phyloP scores from a whole-genome alignment of 2,113 vertebrate species.

The Clinocottus analis region DNA sequence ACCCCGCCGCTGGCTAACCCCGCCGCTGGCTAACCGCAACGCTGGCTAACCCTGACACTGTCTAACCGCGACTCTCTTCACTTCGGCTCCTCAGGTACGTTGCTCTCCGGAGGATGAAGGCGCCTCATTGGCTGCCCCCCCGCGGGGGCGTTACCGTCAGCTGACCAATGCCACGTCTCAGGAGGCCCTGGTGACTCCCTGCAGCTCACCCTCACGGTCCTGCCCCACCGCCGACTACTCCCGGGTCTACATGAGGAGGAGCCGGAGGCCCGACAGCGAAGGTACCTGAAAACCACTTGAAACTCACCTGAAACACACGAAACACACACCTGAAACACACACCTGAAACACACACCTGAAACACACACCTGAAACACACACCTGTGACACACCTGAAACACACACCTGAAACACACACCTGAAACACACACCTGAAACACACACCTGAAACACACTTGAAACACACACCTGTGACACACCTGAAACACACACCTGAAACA shows the following conservation, averaged over 20 bases:
- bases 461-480: neutral
- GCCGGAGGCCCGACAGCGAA: slow-evolving; percentile 85
- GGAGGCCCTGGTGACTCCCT: slow-evolving; percentile 84
- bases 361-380: no score
- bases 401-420: no score
- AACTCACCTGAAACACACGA: neutral
- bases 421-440: neutral
- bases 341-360: neutral
- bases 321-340: neutral
- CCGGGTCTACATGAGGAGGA: slow-evolving; percentile 84
- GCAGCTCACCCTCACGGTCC: slow-evolving; percentile 83
- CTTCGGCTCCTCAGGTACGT: slow-evolving; percentile 52
- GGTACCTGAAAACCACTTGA: slow-evolving; percentile 70
- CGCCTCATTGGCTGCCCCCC: slow-evolving; percentile 71
- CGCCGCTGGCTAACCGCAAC: no score
- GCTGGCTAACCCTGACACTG: no score
- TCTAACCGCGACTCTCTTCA: neutral
- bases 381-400: no score
- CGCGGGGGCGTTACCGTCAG: slow-evolving; percentile 84
- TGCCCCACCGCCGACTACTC: slow-evolving; percentile 87
- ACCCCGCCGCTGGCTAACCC: no score
- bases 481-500: no score
- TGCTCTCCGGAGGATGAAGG: slow-evolving; percentile 81
- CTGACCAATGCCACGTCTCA: slow-evolving; percentile 88
- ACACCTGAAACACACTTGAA: neutral